A percentile compares a stretch with the other conserved stretches of the same genome.
Conservation (phyloP, 2,797 vertebrate species). For the Avahi laniger region DNA sequence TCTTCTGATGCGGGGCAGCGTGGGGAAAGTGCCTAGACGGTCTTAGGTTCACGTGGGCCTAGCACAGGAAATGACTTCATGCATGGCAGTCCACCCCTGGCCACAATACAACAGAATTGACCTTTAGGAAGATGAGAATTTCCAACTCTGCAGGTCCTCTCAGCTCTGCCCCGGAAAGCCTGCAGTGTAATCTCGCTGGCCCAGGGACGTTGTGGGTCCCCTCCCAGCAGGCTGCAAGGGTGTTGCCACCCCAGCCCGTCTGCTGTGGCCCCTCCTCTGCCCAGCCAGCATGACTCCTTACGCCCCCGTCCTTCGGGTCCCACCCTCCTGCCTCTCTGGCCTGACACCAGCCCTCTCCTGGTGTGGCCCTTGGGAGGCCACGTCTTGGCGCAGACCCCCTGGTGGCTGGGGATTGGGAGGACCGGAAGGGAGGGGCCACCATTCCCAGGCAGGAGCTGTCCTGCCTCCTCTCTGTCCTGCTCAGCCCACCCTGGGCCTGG, state of each 20-base stretch:
- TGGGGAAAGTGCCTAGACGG: not conserved
- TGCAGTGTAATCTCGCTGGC: not conserved
- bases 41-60: not conserved
- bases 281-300: accelerated
- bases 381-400: not conserved
- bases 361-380: not conserved
- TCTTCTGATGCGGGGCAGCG: not conserved
- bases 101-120: not conserved
- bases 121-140: not conserved
- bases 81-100: not conserved
- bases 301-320: accelerated
- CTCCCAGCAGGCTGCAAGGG: not conserved
- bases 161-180: not conserved
- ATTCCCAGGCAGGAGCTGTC: not conserved
- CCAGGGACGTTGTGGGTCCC: not conserved
- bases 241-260: accelerated
- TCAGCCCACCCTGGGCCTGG: accelerated
- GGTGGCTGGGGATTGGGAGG: not conserved
- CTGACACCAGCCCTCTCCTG: not conserved
- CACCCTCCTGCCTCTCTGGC: not conserved
- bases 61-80: not conserved
- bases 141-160: accelerated
- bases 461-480: not conserved
- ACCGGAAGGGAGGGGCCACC: accelerated
- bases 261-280: accelerated